Evolutionary conservation across 2,113 vertebrate species (phyloP), one percentile per base, ranked within the genome.

Genomic region (Lycocorax pyrrhopterus): DNA sequence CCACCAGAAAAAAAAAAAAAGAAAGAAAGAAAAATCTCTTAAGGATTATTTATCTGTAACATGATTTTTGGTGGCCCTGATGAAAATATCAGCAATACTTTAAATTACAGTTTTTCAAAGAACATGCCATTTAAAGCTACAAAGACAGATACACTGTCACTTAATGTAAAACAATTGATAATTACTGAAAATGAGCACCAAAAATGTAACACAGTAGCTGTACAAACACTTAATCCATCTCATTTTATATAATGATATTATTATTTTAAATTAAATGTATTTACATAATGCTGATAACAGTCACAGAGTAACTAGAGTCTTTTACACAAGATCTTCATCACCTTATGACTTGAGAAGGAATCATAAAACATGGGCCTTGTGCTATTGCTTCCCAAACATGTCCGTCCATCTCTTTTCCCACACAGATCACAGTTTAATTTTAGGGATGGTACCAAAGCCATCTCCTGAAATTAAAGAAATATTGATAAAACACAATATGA

Each of bases 81-180:
- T 52, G 22, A 91, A 97, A 95, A 69, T 59, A 91, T 27, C 5
- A 39, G 35, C 52, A 91, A 71, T 84, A 53, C 41, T 91, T 95
- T 79, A 92, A 79, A 49, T 62, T 49, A 80, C 52, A 43, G 0
- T 43, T 93, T 64, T 43, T 87, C 51, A 62, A 83, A 71, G 52
- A 44, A 58, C 30, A 33, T 27, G 11, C 77, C 72, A 64, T 68
- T 95, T 95, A 75, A 56, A 82, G 33, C 87, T 88, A 87, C 43
- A 53, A 91, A 76, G 51, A 82, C 27, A 94, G 10, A 52, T 77
- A 87, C 30, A n/a, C 69, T 83, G 52, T 49, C 47, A 89, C 80
- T 86, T 85, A 86, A 91, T 90, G 85, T 49, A 86, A 96, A 96
- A 33, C 4, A 90, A 62, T 72, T 62, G 6, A 75, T 58, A 55